Evolutionary conservation across 2,797 vertebrate species (phyloP).

Genomic region (Aeoliscus strigatus): DNA sequence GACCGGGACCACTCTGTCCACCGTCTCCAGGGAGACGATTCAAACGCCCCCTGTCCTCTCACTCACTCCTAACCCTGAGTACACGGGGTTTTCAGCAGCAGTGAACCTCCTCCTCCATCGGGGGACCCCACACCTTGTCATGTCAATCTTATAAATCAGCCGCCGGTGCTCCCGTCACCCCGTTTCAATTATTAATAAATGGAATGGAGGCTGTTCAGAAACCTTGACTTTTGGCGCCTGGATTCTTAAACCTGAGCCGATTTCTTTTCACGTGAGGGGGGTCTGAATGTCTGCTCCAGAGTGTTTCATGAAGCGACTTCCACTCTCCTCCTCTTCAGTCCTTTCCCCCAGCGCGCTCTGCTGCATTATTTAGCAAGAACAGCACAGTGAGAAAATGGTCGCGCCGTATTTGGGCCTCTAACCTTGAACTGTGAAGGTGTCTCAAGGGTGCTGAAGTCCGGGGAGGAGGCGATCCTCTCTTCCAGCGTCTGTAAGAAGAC

Average conservation of each 20-base stretch:
- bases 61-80: constrained; percentile 25
- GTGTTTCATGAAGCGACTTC: too few species aligned
- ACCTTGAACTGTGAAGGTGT: constrained; percentile 93
- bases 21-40: too few species aligned
- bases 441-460: constrained; percentile 87
- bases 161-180: constrained; percentile 21
- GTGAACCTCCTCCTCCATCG: constrained; percentile 41
- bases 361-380: too few species aligned
- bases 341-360: too few species aligned
- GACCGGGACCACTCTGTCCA: constrained; percentile 18
- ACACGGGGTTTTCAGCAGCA: constrained; percentile 43
- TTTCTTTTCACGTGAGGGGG: too few species aligned
- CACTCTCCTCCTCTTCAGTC: too few species aligned
- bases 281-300: constrained; percentile 6
- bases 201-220: too few species aligned
- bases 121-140: constrained; percentile 51
- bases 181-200: constrained; percentile 45
- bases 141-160: constrained; percentile 48
- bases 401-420: constrained; percentile 14
- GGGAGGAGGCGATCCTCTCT: constrained; percentile 87
- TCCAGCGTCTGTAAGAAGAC: constrained; percentile 96
- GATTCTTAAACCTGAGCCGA: too few species aligned
- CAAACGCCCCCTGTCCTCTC: constrained; percentile 8
- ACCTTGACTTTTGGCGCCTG: constrained; percentile 13
- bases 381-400: too few species aligned